These are phyloP conservation scores for Oligia latruncula DNA, from an alignment of 2,888 invertebrate genomes.

Conservation along the genomic window DNA sequence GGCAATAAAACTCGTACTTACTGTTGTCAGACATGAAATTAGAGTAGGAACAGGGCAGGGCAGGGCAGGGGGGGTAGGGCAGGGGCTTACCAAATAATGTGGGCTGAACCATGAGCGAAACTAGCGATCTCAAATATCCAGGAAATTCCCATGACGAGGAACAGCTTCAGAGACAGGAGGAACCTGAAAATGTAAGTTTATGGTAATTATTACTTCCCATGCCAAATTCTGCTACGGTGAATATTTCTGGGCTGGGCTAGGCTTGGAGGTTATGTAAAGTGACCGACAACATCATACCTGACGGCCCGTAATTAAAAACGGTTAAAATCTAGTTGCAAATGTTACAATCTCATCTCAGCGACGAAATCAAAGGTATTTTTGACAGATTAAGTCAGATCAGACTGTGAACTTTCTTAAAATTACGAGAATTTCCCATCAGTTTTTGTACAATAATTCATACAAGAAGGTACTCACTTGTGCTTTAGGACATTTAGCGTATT, in stretches of 20 bases:
- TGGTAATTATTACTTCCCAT: not conserved
- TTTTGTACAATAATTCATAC: constrained; percentile 14
- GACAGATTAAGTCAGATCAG: not conserved
- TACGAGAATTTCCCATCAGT: not conserved
- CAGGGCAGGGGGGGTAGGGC: too few relatives aligned
- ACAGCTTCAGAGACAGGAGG: constrained; percentile 91
- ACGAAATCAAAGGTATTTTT: not conserved
- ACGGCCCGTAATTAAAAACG: not conserved
- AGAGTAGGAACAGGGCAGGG: not conserved
- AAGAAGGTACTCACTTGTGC: constrained; percentile 86
- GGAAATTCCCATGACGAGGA: constrained; percentile 92
- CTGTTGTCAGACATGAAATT: not conserved
- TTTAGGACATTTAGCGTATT: constrained; percentile 89
- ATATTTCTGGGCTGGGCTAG: not conserved
- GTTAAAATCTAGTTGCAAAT: not conserved
- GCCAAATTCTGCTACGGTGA: not conserved
- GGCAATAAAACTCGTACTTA: too few relatives aligned
- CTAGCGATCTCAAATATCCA: constrained; percentile 93
- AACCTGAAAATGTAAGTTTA: constrained; percentile 84
- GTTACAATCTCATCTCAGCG: not conserved
- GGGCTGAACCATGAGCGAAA: constrained; percentile 84
- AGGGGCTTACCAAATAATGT: constrained; percentile 82
- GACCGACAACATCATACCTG: not conserved
- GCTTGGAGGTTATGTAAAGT: not conserved
- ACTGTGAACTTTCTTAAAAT: not conserved